Conservation (phyloP, 2,888 invertebrate species). For the Petrolisthes manimaculis region DNA sequence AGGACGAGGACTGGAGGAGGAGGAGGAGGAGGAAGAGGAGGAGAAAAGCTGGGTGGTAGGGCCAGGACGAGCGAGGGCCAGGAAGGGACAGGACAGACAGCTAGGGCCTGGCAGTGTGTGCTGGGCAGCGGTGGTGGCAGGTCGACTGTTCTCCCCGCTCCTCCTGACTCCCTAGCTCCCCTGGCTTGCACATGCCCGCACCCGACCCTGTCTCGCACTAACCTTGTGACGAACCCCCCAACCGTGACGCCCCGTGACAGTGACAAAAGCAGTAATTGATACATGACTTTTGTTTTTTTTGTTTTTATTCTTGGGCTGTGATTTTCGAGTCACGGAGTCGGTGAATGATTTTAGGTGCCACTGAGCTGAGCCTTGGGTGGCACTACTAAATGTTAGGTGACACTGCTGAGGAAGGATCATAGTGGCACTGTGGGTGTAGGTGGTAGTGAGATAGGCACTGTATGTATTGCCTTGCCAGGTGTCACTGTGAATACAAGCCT, state of each 20-base stretch:
- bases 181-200: neutral
- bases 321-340: too few species aligned
- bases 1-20: too few species aligned
- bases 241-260: slow-evolving; percentile 1
- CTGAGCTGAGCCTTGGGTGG: neutral
- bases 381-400: neutral
- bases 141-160: neutral
- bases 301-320: too few species aligned
- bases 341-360: neutral
- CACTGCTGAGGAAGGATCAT: too few species aligned
- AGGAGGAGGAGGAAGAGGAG: too few species aligned
- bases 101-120: slow-evolving; percentile 40
- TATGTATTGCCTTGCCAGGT: too few species aligned
- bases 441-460: too few species aligned
- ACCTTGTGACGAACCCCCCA: neutral
- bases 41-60: neutral
- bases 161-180: neutral
- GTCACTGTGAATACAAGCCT: too few species aligned
- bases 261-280: neutral
- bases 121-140: slow-evolving; percentile 40
- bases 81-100: neutral
- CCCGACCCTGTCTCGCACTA: neutral
- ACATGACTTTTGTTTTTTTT: too few species aligned
- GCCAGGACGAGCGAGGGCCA: neutral
- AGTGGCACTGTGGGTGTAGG: too few species aligned